A percentile compares a stretch with the other conserved stretches of the same genome.
These are phyloP conservation scores for Spialia ferax DNA, from an alignment of 2,888 invertebrate species.

Conservation along the genomic window DNA sequence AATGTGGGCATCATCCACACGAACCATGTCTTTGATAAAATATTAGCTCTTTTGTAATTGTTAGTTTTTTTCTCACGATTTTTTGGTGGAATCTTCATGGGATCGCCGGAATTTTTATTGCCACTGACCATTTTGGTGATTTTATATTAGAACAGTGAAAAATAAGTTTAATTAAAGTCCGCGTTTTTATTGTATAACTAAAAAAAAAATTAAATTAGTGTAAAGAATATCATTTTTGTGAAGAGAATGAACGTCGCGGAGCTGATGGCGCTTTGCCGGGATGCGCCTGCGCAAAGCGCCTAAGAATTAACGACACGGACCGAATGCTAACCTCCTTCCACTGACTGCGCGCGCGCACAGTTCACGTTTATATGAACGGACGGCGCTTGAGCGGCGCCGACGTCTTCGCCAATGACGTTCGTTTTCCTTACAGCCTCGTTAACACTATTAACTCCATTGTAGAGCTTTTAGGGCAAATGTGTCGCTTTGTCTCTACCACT, in stretches of 20 bases:
- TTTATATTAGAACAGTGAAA: conserved; percentile 45
- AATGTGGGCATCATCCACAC: conserved; percentile 85
- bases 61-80: conserved; percentile 80
- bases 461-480: conserved; percentile 47
- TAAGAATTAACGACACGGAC: conserved; percentile 64
- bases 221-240: conserved; percentile 64
- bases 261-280: conserved; percentile 56
- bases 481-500: conserved; percentile 9
- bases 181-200: conserved; percentile 51
- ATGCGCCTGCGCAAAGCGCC: conserved; percentile 70
- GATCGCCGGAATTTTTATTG: conserved; percentile 74
- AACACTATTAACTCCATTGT: conserved; percentile 46
- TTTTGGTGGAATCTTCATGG: conserved; percentile 77
- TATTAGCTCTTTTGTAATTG: conserved; percentile 76
- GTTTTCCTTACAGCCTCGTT: conserved; percentile 50
- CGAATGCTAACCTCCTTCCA: conserved; percentile 71
- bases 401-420: conserved; percentile 46
- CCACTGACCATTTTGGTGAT: conserved; percentile 79
- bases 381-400: conserved; percentile 48
- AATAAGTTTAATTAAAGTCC: conserved; percentile 46
- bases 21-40: conserved; percentile 79
- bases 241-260: conserved; percentile 57
- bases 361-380: conserved; percentile 55
- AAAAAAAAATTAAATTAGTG: conserved; percentile 54
- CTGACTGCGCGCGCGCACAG: conserved; percentile 70